These are phyloP conservation scores for Fistularia commersonii DNA, from an alignment of 2,797 vertebrate species.

Conservation along the genomic window DNA sequence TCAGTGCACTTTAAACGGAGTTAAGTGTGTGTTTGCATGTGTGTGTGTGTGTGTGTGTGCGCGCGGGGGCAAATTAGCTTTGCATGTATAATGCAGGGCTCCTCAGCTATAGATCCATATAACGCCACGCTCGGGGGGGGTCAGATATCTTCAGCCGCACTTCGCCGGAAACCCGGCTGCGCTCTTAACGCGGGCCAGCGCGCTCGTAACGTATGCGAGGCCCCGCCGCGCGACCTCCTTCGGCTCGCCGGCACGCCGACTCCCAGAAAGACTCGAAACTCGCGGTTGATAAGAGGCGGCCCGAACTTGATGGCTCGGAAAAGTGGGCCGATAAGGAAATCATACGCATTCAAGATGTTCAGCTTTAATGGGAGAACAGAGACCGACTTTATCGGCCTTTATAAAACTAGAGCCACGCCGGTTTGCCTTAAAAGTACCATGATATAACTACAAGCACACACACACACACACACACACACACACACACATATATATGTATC, in stretches of 20 bases:
- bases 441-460: slow-evolving; percentile 45
- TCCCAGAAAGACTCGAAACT: slow-evolving; percentile 28
- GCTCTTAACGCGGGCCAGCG: neutral
- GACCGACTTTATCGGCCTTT: slow-evolving; percentile 31
- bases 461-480: too few relatives aligned
- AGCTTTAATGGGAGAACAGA: slow-evolving; percentile 13
- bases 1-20: slow-evolving; percentile 48
- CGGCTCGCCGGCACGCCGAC: slow-evolving; percentile 33
- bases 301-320: slow-evolving; percentile 33
- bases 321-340: slow-evolving; percentile 30
- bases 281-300: slow-evolving; percentile 25
- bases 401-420: slow-evolving; percentile 30
- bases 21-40: slow-evolving; percentile 37
- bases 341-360: slow-evolving; percentile 28
- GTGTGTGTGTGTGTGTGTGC: slow-evolving; percentile 13
- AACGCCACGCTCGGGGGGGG: slow-evolving; percentile 18
- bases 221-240: slow-evolving; percentile 39
- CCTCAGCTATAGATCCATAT: slow-evolving; percentile 48
- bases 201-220: slow-evolving; percentile 25
- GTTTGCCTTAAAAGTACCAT: slow-evolving; percentile 40
- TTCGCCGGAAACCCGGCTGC: slow-evolving; percentile 27
- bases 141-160: slow-evolving; percentile 32
- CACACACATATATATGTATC: too few relatives aligned
- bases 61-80: slow-evolving; percentile 47
- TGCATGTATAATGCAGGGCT: slow-evolving; percentile 62